These are phyloP conservation scores for Alexandromys fortis DNA, from an alignment of 2,113 vertebrate species.

Conservation along the genomic window DNA sequence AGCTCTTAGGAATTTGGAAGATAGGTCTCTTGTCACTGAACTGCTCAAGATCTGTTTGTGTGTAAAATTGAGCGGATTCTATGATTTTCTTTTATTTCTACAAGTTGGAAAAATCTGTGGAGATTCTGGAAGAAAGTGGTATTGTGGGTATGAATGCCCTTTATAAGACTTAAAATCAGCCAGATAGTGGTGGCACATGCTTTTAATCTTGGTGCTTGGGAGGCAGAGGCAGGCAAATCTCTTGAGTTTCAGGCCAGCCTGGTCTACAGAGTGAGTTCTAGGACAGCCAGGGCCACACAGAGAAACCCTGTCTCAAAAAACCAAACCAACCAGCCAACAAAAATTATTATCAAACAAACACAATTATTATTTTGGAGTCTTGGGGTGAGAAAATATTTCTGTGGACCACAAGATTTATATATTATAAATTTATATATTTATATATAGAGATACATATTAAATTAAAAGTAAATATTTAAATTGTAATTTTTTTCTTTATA, in stretches of 20 bases:
- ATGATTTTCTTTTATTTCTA: neutral
- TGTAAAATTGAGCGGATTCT: neutral
- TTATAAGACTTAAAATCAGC: neutral
- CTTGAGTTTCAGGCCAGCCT: neutral
- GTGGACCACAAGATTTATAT: neutral
- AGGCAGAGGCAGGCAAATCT: neutral
- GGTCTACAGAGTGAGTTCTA: neutral
- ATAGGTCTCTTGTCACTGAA: neutral
- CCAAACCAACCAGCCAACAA: neutral
- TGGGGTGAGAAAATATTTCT: conserved; percentile 33
- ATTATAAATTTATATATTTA: too few relatives aligned
- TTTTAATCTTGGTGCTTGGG: neutral
- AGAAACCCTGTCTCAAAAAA: neutral
- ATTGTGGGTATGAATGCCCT: neutral
- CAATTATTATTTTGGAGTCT: neutral
- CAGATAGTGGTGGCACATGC: neutral
- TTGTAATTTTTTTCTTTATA: neutral
- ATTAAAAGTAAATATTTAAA: conserved; percentile 50
- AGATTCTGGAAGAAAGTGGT: neutral
- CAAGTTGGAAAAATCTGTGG: neutral
- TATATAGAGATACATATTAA: neutral
- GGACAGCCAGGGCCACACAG: neutral
- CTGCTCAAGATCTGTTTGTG: neutral
- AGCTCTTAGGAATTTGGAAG: neutral
- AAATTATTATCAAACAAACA: neutral